phyloP scores from a whole-genome alignment of 2,797 vertebrate species.

The Melanotaenia trifasciata region DNA sequence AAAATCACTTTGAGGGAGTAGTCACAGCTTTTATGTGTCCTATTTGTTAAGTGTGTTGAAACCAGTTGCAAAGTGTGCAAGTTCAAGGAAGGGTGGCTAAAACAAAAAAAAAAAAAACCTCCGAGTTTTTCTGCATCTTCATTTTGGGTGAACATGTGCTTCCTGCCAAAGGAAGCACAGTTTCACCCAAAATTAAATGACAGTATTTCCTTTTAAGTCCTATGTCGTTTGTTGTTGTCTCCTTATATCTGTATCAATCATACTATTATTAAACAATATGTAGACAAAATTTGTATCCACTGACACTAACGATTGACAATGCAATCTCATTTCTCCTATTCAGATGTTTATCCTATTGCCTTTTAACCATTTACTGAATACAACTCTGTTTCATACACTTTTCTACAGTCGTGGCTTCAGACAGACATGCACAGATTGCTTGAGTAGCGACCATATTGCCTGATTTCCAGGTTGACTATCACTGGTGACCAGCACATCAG shows the following conservation, averaged over 20 bases:
- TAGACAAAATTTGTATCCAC: background rate
- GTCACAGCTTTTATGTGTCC: background rate
- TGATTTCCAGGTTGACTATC: conserved; percentile 6
- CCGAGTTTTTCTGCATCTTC: background rate
- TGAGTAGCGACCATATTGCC: background rate
- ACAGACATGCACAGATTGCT: background rate
- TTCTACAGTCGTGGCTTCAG: background rate
- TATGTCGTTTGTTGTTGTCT: too few species aligned
- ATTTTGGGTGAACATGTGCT: background rate
- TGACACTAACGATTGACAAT: background rate
- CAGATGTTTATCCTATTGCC: background rate
- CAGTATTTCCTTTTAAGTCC: background rate
- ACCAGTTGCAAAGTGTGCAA: background rate
- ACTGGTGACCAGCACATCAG: background rate
- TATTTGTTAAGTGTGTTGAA: background rate
- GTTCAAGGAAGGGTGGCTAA: background rate
- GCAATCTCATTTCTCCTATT: too few species aligned
- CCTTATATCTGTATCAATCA: background rate
- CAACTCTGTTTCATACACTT: background rate
- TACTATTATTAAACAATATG: background rate
- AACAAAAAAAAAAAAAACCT: background rate
- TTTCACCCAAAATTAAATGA: background rate
- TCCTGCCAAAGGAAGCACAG: background rate
- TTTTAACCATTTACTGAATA: background rate
- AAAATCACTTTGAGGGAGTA: background rate